phyloP scores from a whole-genome alignment of 2,888 invertebrate genomes.

The Chrysolina americana region DNA sequence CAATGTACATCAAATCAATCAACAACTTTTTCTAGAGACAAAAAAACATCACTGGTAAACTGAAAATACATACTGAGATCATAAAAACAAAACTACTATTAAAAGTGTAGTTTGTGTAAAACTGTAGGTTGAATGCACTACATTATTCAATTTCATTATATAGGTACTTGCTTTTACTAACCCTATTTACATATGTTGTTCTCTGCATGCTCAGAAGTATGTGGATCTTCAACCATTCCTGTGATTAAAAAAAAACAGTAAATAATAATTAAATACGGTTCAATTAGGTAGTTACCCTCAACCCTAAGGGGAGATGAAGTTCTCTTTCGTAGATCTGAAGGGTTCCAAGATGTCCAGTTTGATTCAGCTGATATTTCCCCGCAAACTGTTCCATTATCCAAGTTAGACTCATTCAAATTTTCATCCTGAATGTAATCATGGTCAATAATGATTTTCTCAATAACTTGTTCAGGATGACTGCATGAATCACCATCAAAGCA shows the following conservation, averaged over 20 bases:
- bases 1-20: too few species aligned
- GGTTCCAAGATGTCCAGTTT: not conserved
- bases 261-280: not conserved
- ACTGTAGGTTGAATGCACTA: not conserved
- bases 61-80: not conserved
- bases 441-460: not conserved
- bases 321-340: not conserved
- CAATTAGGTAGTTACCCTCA: not conserved
- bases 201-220: not conserved
- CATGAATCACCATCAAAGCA: slow-evolving; percentile 4
- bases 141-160: not conserved
- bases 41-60: not conserved
- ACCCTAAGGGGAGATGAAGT: not conserved
- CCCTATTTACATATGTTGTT: not conserved
- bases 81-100: too few species aligned
- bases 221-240: not conserved
- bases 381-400: not conserved
- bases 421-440: not conserved
- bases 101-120: not conserved
- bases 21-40: too few species aligned
- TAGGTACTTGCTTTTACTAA: not conserved
- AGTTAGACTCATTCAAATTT: too few species aligned
- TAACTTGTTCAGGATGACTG: not conserved
- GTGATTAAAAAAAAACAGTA: not conserved
- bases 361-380: not conserved